Evolutionary conservation across 2,113 vertebrate genomes (phyloP), one percentile per base, ranked within the genome.

Genomic region (Lanius collurio): DNA sequence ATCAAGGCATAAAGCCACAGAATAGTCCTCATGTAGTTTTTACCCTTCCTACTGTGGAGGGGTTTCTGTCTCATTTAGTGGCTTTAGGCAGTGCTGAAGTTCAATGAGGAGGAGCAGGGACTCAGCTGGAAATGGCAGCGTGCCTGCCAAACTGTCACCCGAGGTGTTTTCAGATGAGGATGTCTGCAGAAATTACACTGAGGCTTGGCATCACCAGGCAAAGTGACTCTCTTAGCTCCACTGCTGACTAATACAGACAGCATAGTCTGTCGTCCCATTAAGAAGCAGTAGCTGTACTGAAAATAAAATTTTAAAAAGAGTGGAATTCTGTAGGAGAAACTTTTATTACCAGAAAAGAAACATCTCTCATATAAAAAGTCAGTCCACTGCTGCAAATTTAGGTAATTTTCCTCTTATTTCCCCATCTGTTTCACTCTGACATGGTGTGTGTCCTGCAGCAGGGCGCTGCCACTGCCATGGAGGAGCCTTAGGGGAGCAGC

Each of bases 81-180:
- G 76, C 93, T 95, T 91, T 16, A 92, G 73, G 83, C 93, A 79
- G 53, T 76, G 77, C 95, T 93, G 91, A 50, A 89, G 86, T 95
- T 94, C 89, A 94, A 42, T 49, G 49, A 89, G 80, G 83, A 95
- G 87, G 93, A 91, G 94, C 73, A 92, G 87, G 44, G 89, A 52
- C 83, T 89, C 73, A 18, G 89, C 87, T 97, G 93, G 83, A 95
- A 97, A 64, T 87, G 83, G 87, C 89, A 91, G 77, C 3, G 4
- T 92, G 89, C 60, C 95, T 94, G 95, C 90, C 93, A 92, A 91
- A 68, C 94, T 96, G 94, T 94, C 96, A 94, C 92, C 89, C 1
- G 26, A 95, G 93, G 93, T 97, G 87, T 49, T 96, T 96, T 70
- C 86, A 92, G 91, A 94, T 71, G 60, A 94, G 94, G 73, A 92